These are phyloP conservation scores for Busseola fusca DNA, from an alignment of 2,888 invertebrate species.

Conservation along the genomic window DNA sequence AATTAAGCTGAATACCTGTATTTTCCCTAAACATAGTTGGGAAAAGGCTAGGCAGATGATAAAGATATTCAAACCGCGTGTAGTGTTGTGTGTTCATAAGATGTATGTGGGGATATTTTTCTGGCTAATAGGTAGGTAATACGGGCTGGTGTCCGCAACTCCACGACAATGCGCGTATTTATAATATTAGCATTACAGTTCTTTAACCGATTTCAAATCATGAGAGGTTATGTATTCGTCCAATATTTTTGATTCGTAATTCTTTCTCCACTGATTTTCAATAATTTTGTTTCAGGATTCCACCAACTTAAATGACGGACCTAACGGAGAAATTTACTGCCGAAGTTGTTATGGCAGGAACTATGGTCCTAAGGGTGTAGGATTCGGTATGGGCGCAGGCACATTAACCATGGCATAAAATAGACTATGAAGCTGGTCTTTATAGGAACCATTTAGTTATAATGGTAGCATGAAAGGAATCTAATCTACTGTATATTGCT, in stretches of 20 bases:
- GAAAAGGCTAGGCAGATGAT: no score
- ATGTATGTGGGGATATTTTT: background rate
- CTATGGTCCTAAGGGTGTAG: constrained; percentile 96
- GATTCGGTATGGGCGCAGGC: constrained; percentile 97
- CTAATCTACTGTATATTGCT: constrained; percentile 80
- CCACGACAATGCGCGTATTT: no score
- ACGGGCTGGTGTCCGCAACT: no score
- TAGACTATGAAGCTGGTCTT: constrained; percentile 84
- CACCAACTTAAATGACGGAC: constrained; percentile 96
- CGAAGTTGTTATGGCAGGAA: constrained; percentile 96
- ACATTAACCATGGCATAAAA: constrained; percentile 95
- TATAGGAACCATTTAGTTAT: constrained; percentile 76
- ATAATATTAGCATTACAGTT: background rate
- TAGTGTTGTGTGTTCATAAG: background rate
- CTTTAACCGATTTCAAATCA: background rate
- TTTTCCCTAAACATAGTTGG: no score
- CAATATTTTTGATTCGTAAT: background rate
- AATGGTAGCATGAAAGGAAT: constrained; percentile 85
- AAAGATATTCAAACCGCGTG: background rate
- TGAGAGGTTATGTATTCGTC: background rate
- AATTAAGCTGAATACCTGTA: no score
- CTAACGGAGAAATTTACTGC: constrained; percentile 98
- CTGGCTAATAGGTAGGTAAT: background rate
- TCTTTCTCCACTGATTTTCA: background rate
- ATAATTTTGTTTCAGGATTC: constrained; percentile 90